A percentile compares a stretch with the other conserved stretches of the same genome.
Evolutionary conservation across 92 coral and sea anemone species (phyloP).

Genomic region (Siderastrea radians): DNA sequence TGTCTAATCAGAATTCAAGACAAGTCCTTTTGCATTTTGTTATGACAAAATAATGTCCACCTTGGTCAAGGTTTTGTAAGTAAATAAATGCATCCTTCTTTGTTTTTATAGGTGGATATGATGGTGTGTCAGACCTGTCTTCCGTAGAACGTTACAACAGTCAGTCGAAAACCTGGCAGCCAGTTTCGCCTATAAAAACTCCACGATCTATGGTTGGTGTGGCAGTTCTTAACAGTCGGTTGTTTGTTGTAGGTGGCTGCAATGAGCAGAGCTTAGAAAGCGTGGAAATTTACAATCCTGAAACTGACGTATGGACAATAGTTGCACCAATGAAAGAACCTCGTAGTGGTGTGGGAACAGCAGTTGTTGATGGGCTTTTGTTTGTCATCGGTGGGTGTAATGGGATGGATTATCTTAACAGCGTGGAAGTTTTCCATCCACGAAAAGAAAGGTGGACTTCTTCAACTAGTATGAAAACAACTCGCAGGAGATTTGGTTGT

Average conservation of each 20-base stretch:
- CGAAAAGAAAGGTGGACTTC: conserved; percentile 36
- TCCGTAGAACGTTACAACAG: conserved; percentile 47
- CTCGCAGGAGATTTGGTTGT: conserved; percentile 40
- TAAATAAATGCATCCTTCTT: background rate
- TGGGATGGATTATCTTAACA: conserved; percentile 29
- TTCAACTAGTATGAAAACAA: conserved; percentile 21
- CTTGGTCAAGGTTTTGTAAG: background rate
- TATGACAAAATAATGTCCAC: background rate
- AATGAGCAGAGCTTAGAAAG: conserved; percentile 63
- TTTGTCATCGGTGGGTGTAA: conserved; percentile 36
- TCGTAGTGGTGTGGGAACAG: conserved; percentile 49
- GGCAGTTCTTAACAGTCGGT: conserved; percentile 45
- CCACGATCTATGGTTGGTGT: conserved; percentile 71
- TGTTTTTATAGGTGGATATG: conserved; percentile 39
- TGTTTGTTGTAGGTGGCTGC: conserved; percentile 75
- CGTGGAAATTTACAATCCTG: conserved; percentile 67
- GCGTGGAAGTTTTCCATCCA: conserved; percentile 40
- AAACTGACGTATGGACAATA: conserved; percentile 54
- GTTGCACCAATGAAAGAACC: conserved; percentile 64
- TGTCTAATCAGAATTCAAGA: too few species aligned
- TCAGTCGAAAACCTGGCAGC: conserved; percentile 49
- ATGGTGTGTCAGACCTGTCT: conserved; percentile 29
- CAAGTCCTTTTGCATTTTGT: too few species aligned
- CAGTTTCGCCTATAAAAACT: conserved; percentile 56
- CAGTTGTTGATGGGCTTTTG: conserved; percentile 27